These are phyloP conservation scores for Emberiza fucata DNA, from an alignment of 2,113 vertebrate species.

Conservation along the genomic window DNA sequence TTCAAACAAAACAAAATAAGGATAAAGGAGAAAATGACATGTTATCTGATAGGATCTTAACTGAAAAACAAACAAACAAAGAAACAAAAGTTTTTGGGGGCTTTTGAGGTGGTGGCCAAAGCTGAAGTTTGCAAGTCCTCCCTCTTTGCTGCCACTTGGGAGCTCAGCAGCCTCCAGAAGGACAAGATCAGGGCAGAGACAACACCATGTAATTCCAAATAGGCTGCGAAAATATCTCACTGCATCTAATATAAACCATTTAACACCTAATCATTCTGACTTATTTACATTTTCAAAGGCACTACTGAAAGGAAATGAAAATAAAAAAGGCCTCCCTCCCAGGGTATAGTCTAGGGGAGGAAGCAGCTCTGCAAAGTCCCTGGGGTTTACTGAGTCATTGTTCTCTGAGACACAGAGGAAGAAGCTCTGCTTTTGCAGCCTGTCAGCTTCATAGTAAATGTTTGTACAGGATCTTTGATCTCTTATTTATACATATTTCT, in stretches of 20 bases:
- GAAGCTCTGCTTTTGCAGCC: constrained; percentile 17
- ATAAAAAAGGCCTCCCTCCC: not conserved
- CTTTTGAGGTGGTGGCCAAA: not conserved
- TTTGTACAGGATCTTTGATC: constrained; percentile 62
- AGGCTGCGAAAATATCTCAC: not conserved
- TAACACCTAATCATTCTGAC: not conserved
- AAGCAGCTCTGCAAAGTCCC: not conserved
- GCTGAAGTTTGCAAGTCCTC: not conserved
- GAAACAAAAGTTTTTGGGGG: not conserved
- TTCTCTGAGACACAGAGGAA: constrained; percentile 5
- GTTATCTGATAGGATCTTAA: not conserved
- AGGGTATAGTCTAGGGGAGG: not conserved
- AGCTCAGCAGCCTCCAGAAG: not conserved
- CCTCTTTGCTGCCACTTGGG: accelerated
- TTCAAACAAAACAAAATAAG: not conserved
- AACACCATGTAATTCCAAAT: not conserved
- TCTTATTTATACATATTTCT: constrained; percentile 66
- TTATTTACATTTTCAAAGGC: constrained; percentile 24
- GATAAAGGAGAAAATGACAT: not conserved
- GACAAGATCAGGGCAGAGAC: not conserved
- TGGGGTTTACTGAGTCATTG: constrained; percentile 13
- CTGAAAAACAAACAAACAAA: not conserved
- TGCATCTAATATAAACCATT: not conserved
- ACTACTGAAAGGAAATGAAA: constrained; percentile 1
- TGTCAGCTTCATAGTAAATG: constrained; percentile 53